These are phyloP conservation scores for Hyles euphorbiae DNA, from an alignment of 1,140 invertebrate genomes.

Conservation along the genomic window DNA sequence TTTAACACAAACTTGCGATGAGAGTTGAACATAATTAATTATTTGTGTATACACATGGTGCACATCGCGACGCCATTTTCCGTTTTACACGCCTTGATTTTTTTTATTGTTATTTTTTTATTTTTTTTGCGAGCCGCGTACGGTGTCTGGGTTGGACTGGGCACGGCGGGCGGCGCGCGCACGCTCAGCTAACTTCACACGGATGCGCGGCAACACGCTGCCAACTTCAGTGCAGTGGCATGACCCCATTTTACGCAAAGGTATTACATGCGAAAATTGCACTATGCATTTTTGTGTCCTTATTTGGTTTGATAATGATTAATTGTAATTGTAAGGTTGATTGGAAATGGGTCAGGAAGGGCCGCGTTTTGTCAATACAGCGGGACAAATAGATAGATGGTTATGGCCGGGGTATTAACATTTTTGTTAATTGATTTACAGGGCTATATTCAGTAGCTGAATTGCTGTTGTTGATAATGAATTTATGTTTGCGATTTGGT, in stretches of 20 bases:
- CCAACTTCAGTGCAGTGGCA: conserved; percentile 16
- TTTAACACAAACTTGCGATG: too few relatives aligned
- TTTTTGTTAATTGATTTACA: too few relatives aligned
- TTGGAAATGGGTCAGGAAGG: too few relatives aligned
- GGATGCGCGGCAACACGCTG: conserved; percentile 37
- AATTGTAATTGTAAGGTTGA: too few relatives aligned
- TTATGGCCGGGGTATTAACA: too few relatives aligned
- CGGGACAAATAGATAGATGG: too few relatives aligned
- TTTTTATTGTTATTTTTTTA: conserved; percentile 25
- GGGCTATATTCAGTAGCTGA: too few relatives aligned
- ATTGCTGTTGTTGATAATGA: too few relatives aligned
- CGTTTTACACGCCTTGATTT: conserved; percentile 25
- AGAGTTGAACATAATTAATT: too few relatives aligned
- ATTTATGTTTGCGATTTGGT: too few relatives aligned
- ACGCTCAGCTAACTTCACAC: conserved; percentile 36
- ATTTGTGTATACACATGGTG: too few relatives aligned
- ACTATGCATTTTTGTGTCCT: not conserved
- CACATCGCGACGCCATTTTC: not conserved
- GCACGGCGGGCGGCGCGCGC: conserved; percentile 24
- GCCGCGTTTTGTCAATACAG: too few relatives aligned
- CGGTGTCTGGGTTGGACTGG: conserved; percentile 16
- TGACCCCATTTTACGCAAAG: conserved; percentile 34
- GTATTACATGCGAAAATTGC: conserved; percentile 34
- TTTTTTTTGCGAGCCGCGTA: conserved; percentile 23
- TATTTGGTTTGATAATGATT: not conserved